phyloP scores from a whole-genome alignment of 2,113 vertebrate genomes.

The Lonchura striata region DNA sequence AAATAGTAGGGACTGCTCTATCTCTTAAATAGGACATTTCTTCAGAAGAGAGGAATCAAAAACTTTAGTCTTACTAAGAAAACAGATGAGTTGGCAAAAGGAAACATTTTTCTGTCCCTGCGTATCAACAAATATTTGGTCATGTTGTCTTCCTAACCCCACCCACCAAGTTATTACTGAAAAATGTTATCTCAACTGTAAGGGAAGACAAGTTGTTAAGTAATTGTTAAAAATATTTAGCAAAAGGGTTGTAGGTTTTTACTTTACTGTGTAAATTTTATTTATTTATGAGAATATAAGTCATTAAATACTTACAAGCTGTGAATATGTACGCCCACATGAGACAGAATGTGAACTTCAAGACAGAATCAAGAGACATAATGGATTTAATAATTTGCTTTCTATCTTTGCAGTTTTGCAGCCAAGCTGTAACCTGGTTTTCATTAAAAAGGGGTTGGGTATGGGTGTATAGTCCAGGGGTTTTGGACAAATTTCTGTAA shows the following conservation, averaged over 20 bases:
- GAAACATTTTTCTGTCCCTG: not conserved
- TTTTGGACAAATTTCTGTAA: slow-evolving; percentile 28
- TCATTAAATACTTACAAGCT: not conserved
- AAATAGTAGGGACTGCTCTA: not conserved
- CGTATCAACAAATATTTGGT: not conserved
- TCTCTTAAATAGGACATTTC: not conserved
- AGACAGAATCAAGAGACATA: not conserved
- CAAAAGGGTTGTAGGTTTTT: not conserved
- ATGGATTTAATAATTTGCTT: not conserved
- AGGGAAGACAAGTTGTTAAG: not conserved
- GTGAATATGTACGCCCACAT: not conserved
- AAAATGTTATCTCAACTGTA: not conserved
- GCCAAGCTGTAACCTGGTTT: not conserved
- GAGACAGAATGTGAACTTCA: not conserved
- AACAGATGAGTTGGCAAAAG: slow-evolving; percentile 31
- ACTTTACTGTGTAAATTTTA: not conserved
- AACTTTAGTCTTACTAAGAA: not conserved
- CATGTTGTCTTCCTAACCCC: not conserved
- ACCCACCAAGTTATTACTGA: slow-evolving; percentile 16
- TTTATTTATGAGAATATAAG: not conserved
- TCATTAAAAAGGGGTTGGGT: slow-evolving; percentile 1
- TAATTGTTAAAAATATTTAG: not conserved
- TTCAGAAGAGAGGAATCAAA: not conserved
- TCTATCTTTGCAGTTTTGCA: not conserved
- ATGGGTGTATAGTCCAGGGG: not conserved